These are phyloP conservation scores for Papilio elwesi DNA, from an alignment of 2,888 invertebrate genomes.

Conservation along the genomic window DNA sequence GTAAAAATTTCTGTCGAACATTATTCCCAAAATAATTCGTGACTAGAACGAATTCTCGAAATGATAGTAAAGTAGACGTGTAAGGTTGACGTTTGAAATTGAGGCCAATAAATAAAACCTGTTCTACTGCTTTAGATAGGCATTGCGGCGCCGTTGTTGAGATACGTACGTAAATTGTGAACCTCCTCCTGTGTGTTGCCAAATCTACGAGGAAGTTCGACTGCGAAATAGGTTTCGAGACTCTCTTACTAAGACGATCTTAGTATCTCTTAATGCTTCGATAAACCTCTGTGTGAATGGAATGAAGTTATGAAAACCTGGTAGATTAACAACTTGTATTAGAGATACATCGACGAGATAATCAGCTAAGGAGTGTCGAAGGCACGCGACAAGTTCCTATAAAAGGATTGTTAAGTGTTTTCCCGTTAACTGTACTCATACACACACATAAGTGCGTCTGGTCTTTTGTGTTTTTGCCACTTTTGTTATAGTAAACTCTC, in stretches of 20 bases:
- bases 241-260: conserved; percentile 1
- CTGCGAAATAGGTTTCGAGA: conserved; percentile 56
- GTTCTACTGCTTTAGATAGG: conserved; percentile 54
- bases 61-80: conserved; percentile 49
- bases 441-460: conserved; percentile 58
- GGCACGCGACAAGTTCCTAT: conserved; percentile 59
- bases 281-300: conserved; percentile 7
- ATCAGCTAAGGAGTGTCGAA: conserved; percentile 49
- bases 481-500: background rate
- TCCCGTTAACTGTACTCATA: conserved; percentile 61
- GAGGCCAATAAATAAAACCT: conserved; percentile 58
- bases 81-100: conserved; percentile 31
- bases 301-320: conserved; percentile 50
- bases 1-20: conserved; percentile 2
- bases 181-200: conserved; percentile 60
- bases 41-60: conserved; percentile 19
- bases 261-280: background rate
- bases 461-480: conserved; percentile 49
- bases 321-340: conserved; percentile 45
- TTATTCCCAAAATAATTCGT: conserved; percentile 11
- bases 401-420: conserved; percentile 61
- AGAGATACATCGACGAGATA: conserved; percentile 51
- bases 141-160: conserved; percentile 58
- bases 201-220: conserved; percentile 63
- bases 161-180: conserved; percentile 63